Evolutionary conservation across 2,113 vertebrate species (phyloP).

Genomic region (Aphyosemion australe): DNA sequence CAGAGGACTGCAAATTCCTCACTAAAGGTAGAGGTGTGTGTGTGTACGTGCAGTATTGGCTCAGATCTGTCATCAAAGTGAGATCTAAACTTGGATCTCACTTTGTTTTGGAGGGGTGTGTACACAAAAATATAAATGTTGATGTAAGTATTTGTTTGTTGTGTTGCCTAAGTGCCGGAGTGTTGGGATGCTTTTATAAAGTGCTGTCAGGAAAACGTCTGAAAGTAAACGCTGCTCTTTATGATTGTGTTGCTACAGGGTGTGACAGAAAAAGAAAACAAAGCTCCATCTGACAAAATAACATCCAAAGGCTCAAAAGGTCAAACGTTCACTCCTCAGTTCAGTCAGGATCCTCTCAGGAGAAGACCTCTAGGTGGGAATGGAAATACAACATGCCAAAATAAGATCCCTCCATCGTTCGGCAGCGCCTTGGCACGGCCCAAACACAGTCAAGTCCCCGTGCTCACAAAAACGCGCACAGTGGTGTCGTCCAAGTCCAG

Average conservation of each 20-base stretch:
- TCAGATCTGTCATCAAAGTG: not conserved
- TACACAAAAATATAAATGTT: no score
- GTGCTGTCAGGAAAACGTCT: no score
- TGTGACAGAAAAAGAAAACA: constrained; percentile 69
- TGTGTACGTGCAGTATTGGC: no score
- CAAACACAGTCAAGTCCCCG: not conserved
- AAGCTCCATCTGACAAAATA: not conserved
- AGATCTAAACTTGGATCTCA: not conserved
- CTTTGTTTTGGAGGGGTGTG: not conserved
- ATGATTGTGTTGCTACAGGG: constrained; percentile 42
- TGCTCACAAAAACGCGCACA: not conserved
- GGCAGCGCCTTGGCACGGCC: not conserved
- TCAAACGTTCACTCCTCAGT: not conserved
- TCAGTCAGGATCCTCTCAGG: not conserved
- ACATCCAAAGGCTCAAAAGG: constrained; percentile 3
- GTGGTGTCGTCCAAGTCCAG: constrained; percentile 1
- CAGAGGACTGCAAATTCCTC: constrained; percentile 8
- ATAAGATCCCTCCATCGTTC: not conserved
- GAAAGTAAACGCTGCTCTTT: not conserved
- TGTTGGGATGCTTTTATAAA: no score
- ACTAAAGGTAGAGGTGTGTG: constrained; percentile 23
- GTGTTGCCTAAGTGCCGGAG: no score
- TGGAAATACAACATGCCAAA: not conserved
- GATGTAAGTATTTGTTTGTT: no score
- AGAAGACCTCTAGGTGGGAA: constrained; percentile 12